Base-by-base conservation (phyloP, 53 echinoderm and acorn worm species). In the Paracentrotus lividus region DNA sequence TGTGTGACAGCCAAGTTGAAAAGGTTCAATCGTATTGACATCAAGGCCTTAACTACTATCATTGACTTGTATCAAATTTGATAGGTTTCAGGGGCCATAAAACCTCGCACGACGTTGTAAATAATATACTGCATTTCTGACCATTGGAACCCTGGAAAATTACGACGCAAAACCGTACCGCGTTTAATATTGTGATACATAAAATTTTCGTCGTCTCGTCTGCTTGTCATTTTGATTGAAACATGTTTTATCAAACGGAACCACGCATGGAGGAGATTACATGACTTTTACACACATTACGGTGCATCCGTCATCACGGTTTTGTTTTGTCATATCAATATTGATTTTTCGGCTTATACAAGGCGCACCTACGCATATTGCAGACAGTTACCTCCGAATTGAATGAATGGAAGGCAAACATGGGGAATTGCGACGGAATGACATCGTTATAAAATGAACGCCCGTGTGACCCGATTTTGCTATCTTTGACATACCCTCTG, bases 301-400 rank as follows among this genome's bases (percentile, higher is more conserved):
- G 8, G 20, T 36, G 18, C 20, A 40, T 36, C 15, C 72, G 36
- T 72, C 40, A 40, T 72, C 40, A 36, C 32, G 27, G 21, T 40
- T 40, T 72, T 15, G 72, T 72, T 72, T 15, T 72, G 38, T 69
- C 72, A 69, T 69, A 69, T 69, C 36, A 72, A 72, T 72, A 40
- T 72, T 72, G 72, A 72, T 72, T 4, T 5, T 72, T 72, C 72
- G 38, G 72, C 72, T 72, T 72, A n/a, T n/a, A n/a, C n/a, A 40
- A 72, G 36, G 72, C 72, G 40, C 72, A 72, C 40, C 72, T 20
- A 12, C 72, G 38, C 72, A 72, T 20, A 4, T 38, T 36, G 40
- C 6, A 16, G 38, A 72, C 72, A 67, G 8, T 33, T 67, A 32
- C 23, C 59, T 24, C n/a, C 24, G 59, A 59, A n/a, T 4, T 23